Conservation (phyloP, 64 coral and sea anemone species). For the Exaiptasia diaphana region DNA sequence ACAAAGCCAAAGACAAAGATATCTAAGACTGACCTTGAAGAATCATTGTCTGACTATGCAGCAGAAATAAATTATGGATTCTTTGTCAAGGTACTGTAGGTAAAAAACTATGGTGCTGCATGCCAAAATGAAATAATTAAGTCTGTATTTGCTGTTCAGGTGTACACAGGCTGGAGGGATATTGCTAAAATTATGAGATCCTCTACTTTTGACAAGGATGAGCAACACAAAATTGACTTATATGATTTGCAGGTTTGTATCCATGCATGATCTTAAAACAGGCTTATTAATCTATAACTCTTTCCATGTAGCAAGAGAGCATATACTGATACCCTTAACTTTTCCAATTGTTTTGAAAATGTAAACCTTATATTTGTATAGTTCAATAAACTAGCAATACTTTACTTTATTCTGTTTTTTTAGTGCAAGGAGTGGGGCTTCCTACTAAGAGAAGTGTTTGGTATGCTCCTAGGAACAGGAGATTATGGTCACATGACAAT, state of each 20-base stretch:
- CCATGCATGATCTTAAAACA: no score
- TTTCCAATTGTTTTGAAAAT: no score
- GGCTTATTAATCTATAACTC: no score
- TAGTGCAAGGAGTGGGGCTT: constrained; percentile 29
- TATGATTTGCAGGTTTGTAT: constrained; percentile 18
- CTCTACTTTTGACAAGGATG: background rate
- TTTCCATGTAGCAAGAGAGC: no score
- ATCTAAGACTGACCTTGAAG: background rate
- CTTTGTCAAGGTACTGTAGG: background rate
- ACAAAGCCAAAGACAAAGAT: background rate
- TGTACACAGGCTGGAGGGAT: constrained; percentile 3
- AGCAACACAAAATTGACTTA: constrained; percentile 19
- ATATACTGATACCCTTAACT: no score
- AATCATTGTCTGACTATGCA: constrained; percentile 10
- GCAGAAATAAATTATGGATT: background rate
- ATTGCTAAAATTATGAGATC: background rate
- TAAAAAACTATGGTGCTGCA: background rate
- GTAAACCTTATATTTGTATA: no score
- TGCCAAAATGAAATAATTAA: background rate
- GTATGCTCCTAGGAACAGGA: background rate
- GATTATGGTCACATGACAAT: constrained; percentile 34
- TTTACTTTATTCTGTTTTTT: background rate
- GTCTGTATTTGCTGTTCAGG: no score
- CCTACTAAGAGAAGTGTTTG: constrained; percentile 16
- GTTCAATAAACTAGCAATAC: no score